Percentiles rank a stretch among this genome's conserved stretches.
Conservation (phyloP, 1,140 invertebrate species). For the Ganaspis sp. region DNA sequence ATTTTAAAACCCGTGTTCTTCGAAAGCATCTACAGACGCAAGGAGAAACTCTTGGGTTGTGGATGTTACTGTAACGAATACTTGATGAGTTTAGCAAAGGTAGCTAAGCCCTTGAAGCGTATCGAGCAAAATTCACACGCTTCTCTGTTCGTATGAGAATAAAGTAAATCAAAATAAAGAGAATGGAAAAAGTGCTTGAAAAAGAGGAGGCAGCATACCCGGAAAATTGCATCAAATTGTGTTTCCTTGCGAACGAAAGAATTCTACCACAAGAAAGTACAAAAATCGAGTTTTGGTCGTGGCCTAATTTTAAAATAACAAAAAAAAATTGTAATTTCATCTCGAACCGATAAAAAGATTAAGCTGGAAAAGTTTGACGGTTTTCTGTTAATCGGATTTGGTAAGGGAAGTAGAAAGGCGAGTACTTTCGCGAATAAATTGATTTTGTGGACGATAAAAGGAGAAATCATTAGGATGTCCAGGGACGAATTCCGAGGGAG, state of each 20-base stretch:
- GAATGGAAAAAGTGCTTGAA: slow-evolving; percentile 4
- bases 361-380: not conserved
- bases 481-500: slow-evolving; percentile 18
- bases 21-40: too few relatives aligned
- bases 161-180: slow-evolving; percentile 22
- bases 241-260: slow-evolving; percentile 26
- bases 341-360: not conserved
- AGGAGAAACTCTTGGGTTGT: too few relatives aligned
- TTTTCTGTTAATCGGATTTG: slow-evolving; percentile 13
- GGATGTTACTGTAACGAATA: too few relatives aligned
- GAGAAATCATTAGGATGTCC: slow-evolving; percentile 20
- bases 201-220: slow-evolving; percentile 19
- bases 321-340: not conserved
- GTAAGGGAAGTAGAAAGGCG: not conserved
- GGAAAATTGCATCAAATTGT: slow-evolving; percentile 39
- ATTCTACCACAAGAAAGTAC: slow-evolving; percentile 31
- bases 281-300: slow-evolving; percentile 37
- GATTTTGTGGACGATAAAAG: slow-evolving; percentile 26
- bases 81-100: not conserved
- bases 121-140: slow-evolving; percentile 23
- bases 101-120: slow-evolving; percentile 3
- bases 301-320: too few relatives aligned
- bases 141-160: slow-evolving; percentile 4
- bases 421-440: slow-evolving; percentile 25
- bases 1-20: too few relatives aligned